Percentiles rank a stretch among this genome's conserved stretches.
These are phyloP conservation scores for Epinephelus lanceolatus DNA, from an alignment of 2,113 vertebrate species.

Conservation along the genomic window DNA sequence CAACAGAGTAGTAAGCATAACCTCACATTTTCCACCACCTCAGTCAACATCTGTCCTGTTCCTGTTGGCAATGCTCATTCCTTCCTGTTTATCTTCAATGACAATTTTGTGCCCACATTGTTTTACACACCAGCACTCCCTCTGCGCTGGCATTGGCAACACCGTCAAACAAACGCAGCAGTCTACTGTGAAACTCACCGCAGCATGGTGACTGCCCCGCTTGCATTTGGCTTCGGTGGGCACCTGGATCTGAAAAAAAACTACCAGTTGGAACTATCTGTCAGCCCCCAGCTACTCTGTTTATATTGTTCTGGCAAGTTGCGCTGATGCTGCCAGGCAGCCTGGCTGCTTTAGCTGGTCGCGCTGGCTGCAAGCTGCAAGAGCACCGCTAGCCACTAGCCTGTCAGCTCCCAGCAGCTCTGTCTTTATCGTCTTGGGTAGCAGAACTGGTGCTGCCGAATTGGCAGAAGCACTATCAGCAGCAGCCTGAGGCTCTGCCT, in stretches of 20 bases:
- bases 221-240: slow-evolving; percentile 46
- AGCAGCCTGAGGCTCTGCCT: slow-evolving; percentile 24
- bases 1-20: neutral
- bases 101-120: slow-evolving; percentile 42
- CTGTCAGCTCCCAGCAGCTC: slow-evolving; percentile 58
- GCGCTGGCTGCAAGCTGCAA: slow-evolving; percentile 42
- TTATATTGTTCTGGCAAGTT: slow-evolving; percentile 57
- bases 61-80: neutral
- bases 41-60: slow-evolving; percentile 10
- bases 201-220: slow-evolving; percentile 38
- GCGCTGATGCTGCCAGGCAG: slow-evolving; percentile 56
- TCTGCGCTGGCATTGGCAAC: slow-evolving; percentile 19
- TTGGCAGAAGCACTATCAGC: slow-evolving; percentile 59
- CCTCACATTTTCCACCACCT: neutral
- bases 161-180: slow-evolving; percentile 40
- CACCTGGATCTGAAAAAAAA: slow-evolving; percentile 60
- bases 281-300: slow-evolving; percentile 55
- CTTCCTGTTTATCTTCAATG: slow-evolving; percentile 32
- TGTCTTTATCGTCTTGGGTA: slow-evolving; percentile 47
- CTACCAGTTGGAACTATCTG: slow-evolving; percentile 69
- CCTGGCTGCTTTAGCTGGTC: slow-evolving; percentile 47
- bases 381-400: slow-evolving; percentile 48
- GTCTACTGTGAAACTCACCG: slow-evolving; percentile 33
- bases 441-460: slow-evolving; percentile 24
- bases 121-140: slow-evolving; percentile 27